Evolutionary conservation across 1,140 invertebrate genomes (phyloP).

Genomic region (Zaprionus nigranus): DNA sequence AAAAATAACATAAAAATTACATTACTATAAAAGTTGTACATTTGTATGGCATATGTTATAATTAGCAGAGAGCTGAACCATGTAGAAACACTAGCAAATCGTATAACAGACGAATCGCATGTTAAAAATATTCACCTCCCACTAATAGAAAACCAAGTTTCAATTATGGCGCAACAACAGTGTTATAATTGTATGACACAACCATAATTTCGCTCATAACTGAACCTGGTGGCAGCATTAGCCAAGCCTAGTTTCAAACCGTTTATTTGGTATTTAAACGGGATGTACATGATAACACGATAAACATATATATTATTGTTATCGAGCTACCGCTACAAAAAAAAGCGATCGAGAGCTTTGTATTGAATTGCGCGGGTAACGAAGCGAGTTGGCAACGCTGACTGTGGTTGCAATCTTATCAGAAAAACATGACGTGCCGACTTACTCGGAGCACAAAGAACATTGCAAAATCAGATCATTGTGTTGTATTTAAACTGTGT

Average conservation of each 20-base stretch:
- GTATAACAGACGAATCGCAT: no score
- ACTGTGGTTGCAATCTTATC: neutral
- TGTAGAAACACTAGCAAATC: no score
- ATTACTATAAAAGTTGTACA: no score
- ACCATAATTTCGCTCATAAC: neutral
- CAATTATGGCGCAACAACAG: no score
- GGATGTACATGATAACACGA: neutral
- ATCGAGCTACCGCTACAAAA: neutral
- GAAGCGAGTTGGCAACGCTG: neutral
- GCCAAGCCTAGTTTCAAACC: neutral
- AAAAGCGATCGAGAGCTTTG: neutral
- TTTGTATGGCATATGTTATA: no score
- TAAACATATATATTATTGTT: neutral
- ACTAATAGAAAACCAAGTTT: no score
- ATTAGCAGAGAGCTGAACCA: no score
- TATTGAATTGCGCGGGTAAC: neutral
- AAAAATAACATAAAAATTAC: no score
- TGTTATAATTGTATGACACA: no score
- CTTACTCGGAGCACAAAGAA: neutral
- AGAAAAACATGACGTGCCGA: neutral
- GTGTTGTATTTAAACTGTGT: neutral
- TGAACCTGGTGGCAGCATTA: neutral
- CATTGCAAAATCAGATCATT: neutral
- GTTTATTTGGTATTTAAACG: neutral
- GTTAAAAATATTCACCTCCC: no score